Evolutionary conservation across 2,888 invertebrate genomes (phyloP), one percentile per base, ranked within the genome.

Genomic region (Drosophila mettleri): DNA sequence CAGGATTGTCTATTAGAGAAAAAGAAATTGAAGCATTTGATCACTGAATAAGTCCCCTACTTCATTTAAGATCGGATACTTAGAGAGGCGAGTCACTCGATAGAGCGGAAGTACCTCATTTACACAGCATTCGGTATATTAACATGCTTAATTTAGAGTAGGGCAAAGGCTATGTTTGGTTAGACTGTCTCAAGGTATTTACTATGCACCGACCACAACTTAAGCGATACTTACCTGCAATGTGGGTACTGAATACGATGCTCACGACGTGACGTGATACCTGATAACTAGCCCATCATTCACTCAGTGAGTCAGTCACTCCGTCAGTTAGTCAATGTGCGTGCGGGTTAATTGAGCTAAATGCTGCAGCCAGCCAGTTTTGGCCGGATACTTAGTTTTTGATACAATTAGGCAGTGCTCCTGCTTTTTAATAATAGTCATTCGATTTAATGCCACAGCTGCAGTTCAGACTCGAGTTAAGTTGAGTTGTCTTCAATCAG

Each of bases 261-360:
- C 52, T 60, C 52, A 58, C 61, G 51, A 53, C 39, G 49, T 36
- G n/a, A n/a, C n/a, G n/a, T n/a, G n/a, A n/a, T n/a, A n/a, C n/a
- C n/a, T 45, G 61, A 48, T 38, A 43, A 49, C 27, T 54, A 54
- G 64, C 16, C 62, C 18, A 5, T 10, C 27, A 45, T 27, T 29
- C 9, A 3, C 9, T 45, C 39, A 20, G 39, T 20, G 10, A 39
- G 39, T 14, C 22, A 2, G 20, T 16, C 24, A 4, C 16, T 36
- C 36, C n/a, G 16, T 27, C 27, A 45, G 65, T 29, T 48, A 54
- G 65, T n/a, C 48, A 61, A 29, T 31, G 67, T 86, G 86, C 84
- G 84, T 81, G 81, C 68, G 45, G 61, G 64, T 65, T 86, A 82
- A 86, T 82, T 82, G 82, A 74, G 72, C 78, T 80, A 72, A 74